These are phyloP conservation scores for Ditula angustiorana DNA, from an alignment of 2,888 invertebrate genomes.

Conservation along the genomic window DNA sequence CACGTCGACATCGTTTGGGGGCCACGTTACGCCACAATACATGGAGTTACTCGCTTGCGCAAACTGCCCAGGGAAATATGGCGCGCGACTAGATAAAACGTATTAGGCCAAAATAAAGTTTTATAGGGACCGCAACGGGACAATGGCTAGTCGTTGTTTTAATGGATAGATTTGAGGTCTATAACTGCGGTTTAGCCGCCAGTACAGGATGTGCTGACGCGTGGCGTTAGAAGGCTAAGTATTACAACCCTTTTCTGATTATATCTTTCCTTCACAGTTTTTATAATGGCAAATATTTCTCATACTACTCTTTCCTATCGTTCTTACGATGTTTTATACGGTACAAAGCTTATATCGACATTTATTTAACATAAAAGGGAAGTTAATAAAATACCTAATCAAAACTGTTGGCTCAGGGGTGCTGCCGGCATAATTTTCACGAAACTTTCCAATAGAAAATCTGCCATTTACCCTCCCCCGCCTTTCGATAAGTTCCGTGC, in stretches of 20 bases:
- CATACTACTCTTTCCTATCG: not conserved
- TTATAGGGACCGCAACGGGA: constrained; percentile 47
- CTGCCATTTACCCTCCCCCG: constrained; percentile 59
- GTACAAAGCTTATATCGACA: not conserved
- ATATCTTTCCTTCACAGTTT: no score
- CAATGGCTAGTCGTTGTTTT: constrained; percentile 26
- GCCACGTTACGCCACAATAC: constrained; percentile 75
- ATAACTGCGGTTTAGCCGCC: not conserved
- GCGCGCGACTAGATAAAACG: constrained; percentile 59
- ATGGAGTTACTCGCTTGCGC: constrained; percentile 73
- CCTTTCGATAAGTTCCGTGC: constrained; percentile 66
- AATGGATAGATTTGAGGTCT: constrained; percentile 17
- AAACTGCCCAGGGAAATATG: constrained; percentile 75
- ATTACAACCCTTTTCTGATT: no score
- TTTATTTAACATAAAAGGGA: not conserved
- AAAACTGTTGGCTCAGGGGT: constrained; percentile 28
- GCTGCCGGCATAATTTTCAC: constrained; percentile 49
- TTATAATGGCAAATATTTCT: no score
- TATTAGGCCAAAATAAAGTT: constrained; percentile 61
- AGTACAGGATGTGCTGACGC: constrained; percentile 19
- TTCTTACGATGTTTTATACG: not conserved
- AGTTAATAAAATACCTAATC: constrained; percentile 17
- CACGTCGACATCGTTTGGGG: constrained; percentile 74
- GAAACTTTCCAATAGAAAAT: constrained; percentile 58
- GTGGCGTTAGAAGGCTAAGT: not conserved